A percentile compares a stretch with the other conserved stretches of the same genome.
These are phyloP conservation scores for Xenopus petersii DNA, from an alignment of 2,797 vertebrate genomes.

Conservation along the genomic window DNA sequence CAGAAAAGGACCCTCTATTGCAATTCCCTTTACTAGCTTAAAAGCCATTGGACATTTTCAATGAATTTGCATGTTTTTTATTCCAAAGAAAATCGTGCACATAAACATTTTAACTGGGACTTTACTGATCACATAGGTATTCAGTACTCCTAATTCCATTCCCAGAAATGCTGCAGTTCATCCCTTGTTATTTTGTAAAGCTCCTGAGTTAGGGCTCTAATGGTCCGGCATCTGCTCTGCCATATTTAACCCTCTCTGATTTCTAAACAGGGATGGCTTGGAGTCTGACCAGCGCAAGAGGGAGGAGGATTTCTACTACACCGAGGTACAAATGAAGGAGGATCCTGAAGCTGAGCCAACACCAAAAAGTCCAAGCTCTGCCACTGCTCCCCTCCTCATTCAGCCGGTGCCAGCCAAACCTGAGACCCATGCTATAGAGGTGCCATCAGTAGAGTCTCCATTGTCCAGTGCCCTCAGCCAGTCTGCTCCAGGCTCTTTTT, in stretches of 20 bases:
- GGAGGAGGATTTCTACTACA: constrained; percentile 95
- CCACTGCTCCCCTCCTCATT: constrained; percentile 58
- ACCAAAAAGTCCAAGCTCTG: constrained; percentile 53
- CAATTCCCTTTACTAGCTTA: too few relatives aligned
- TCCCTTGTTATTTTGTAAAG: too few relatives aligned
- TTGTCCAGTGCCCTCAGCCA: constrained; percentile 81
- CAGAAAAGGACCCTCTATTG: too few relatives aligned
- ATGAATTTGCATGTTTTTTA: too few relatives aligned
- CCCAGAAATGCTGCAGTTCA: too few relatives aligned
- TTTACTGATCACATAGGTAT: too few relatives aligned
- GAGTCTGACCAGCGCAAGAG: constrained; percentile 81
- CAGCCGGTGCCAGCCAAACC: constrained; percentile 65
- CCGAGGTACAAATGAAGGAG: constrained; percentile 79
- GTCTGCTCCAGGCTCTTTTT: constrained; percentile 88
- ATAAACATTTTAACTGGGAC: too few relatives aligned
- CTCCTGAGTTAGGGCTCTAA: too few relatives aligned
- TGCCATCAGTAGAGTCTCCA: constrained; percentile 52
- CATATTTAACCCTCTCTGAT: background rate
- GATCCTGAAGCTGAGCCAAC: constrained; percentile 54
- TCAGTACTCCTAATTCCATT: too few relatives aligned
- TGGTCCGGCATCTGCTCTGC: too few relatives aligned
- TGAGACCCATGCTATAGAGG: constrained; percentile 55
- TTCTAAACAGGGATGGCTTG: constrained; percentile 68
- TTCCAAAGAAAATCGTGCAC: too few relatives aligned
- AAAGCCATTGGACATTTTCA: too few relatives aligned